Evolutionary conservation across 1,140 invertebrate species (phyloP).

Genomic region (Ceratosolen solmsi): DNA sequence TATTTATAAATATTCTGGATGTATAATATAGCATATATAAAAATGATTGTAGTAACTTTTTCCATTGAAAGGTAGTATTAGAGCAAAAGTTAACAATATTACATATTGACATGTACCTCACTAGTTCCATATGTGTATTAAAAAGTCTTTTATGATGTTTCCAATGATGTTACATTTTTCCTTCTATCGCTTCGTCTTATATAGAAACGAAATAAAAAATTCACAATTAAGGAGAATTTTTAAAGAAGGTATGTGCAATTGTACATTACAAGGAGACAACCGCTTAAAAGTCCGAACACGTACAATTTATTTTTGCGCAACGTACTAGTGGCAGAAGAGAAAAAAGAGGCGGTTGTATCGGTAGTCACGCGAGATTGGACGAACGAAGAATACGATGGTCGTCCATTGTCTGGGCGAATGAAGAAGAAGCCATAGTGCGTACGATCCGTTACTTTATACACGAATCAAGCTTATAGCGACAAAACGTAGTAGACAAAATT

Average conservation of each 20-base stretch:
- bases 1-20: no score
- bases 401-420: conserved; percentile 23
- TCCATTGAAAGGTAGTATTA: background rate
- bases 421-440: conserved; percentile 42
- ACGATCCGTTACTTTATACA: conserved; percentile 32
- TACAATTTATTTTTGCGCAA: conserved; percentile 16
- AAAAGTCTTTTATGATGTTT: background rate
- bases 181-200: background rate
- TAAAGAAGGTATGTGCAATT: background rate
- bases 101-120: background rate
- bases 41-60: background rate
- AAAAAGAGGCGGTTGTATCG: background rate
- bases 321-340: background rate
- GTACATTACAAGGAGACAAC: background rate
- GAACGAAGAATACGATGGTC: background rate
- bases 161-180: background rate
- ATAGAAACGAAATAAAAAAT: background rate
- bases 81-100: background rate
- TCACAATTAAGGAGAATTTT: background rate
- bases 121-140: background rate
- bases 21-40: background rate
- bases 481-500: background rate
- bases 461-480: conserved; percentile 2
- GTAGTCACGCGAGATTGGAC: conserved; percentile 39
- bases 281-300: conserved; percentile 34